phyloP scores from a whole-genome alignment of 2,888 invertebrate species.

The Lepidocyrtoides sp. region DNA sequence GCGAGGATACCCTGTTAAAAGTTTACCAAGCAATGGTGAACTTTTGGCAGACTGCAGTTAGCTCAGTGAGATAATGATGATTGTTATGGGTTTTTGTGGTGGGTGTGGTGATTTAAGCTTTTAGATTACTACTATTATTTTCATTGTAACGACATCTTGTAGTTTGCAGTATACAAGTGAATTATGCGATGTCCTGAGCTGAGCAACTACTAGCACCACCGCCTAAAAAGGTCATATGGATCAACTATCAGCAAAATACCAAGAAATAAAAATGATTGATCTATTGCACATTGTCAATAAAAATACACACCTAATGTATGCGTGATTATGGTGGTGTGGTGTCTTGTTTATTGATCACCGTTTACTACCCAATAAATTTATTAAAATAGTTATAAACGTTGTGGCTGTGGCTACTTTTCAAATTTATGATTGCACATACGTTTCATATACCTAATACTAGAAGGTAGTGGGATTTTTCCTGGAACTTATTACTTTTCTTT shows the following conservation, averaged over 20 bases:
- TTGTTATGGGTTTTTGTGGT: neutral
- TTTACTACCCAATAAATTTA: no score
- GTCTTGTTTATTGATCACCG: neutral
- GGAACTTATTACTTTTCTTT: no score
- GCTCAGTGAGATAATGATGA: neutral
- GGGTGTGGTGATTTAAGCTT: constrained; percentile 55
- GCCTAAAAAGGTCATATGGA: constrained; percentile 53
- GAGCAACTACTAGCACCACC: neutral
- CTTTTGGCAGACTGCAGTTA: no score
- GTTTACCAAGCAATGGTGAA: no score
- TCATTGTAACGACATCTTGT: neutral
- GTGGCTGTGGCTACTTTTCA: no score
- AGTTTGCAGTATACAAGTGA: neutral
- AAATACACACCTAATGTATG: no score
- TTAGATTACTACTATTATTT: neutral
- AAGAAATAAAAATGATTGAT: constrained; percentile 21
- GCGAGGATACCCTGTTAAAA: neutral
- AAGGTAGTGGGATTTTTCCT: no score
- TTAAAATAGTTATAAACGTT: no score
- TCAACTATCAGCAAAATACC: neutral
- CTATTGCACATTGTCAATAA: neutral
- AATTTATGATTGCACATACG: no score
- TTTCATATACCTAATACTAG: no score
- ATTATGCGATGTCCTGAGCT: neutral
- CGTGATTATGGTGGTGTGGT: no score